Evolutionary conservation across 2,113 vertebrate species (phyloP), one percentile per base, ranked within the genome.

Genomic region (Pangasianodon hypophthalmus): DNA sequence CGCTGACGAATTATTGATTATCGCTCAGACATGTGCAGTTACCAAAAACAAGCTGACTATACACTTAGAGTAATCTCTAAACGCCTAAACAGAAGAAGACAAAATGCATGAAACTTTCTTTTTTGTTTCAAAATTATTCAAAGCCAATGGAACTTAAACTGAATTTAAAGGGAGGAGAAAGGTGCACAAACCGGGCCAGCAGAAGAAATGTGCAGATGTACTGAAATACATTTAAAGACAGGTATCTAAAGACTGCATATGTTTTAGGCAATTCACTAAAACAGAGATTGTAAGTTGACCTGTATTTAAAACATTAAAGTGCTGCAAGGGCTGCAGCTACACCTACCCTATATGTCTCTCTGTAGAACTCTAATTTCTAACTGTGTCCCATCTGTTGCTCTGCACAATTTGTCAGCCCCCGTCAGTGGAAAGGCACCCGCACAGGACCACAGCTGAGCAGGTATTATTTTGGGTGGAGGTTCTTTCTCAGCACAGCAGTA

Each of bases 11-110:
- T 62, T 88, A 58, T 88, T 90, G 90, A 90, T 93, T 91, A 89
- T 91, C 80, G 88, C 88, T 89, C 82, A 81, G 91, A 91, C 91
- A 85, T 24, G 18, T 64, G 60, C 67, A 83, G 48, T 83, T 69
- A 90, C 60, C 13, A 87, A 81, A 92, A 92, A 93, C 92, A 92
- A 91, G 90, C 88, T 91, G 93, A 93, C 92, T 90, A 87, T 91
- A 92, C 88, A 91, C 89, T 89, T 91, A 82, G 64, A 44, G 62
- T 69, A 88, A 88, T 58, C 84, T 85, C n/a, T 85, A 86, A 92
- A 90, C 81, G 89, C 37, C 86, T 89, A 88, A 71, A 92, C 88
- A 91, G 89, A 75, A 87, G 81, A 26, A 56, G 44, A 24, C n/a
- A 9, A 50, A 90, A 81, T 18, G 71, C 91, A 86, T 62, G 81